phyloP scores from a whole-genome alignment of 1,140 invertebrate genomes.

The Spodoptera frugiperda region DNA sequence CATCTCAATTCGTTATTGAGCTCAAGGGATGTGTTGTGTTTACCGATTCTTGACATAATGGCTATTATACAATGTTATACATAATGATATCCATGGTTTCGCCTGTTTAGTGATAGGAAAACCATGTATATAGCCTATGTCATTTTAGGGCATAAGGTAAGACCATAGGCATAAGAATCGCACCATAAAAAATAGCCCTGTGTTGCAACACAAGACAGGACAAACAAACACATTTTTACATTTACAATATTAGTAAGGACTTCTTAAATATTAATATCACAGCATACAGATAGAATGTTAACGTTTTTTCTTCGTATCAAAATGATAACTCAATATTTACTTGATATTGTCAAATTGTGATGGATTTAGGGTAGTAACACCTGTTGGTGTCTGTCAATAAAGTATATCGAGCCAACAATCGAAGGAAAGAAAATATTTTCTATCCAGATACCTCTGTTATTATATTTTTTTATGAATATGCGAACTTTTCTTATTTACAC shows the following conservation, averaged over 20 bases:
- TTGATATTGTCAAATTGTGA: slow-evolving; percentile 37
- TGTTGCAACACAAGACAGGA: no score
- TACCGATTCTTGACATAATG: not conserved
- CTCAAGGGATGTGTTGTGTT: not conserved
- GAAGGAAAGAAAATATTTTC: slow-evolving; percentile 32
- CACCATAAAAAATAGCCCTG: no score
- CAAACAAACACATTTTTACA: no score
- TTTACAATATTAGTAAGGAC: no score
- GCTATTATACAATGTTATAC: no score
- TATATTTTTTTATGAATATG: slow-evolving; percentile 19
- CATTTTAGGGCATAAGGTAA: no score
- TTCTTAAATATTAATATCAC: not conserved
- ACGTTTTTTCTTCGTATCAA: slow-evolving; percentile 12
- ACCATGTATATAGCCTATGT: no score
- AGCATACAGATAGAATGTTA: not conserved
- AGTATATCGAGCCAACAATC: slow-evolving; percentile 13
- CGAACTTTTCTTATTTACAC: not conserved
- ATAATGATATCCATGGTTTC: no score
- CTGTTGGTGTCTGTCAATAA: slow-evolving; percentile 44
- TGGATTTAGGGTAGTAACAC: slow-evolving; percentile 44
- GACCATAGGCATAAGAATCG: no score
- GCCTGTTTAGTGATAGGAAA: no score
- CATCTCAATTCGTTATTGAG: slow-evolving; percentile 1
- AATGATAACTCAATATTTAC: slow-evolving; percentile 48
- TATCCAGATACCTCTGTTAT: not conserved